Conservation (phyloP, 2,113 vertebrate genomes). For the Himantopus leucocephalus region DNA sequence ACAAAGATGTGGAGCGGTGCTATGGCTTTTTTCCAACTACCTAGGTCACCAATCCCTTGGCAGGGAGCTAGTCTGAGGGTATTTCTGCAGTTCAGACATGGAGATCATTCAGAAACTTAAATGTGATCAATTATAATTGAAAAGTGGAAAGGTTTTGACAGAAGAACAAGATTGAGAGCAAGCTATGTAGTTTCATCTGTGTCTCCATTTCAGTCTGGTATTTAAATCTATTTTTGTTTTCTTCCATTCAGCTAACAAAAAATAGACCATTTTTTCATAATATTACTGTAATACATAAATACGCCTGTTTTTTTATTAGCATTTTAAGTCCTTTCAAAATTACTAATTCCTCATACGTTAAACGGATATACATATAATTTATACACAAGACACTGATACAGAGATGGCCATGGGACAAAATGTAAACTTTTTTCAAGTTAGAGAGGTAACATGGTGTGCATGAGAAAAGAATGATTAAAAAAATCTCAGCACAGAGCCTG, state of each 20-base stretch:
- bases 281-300: not conserved
- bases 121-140: not conserved
- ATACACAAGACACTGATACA: not conserved
- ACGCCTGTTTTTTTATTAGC: not conserved
- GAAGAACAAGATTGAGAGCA: not conserved
- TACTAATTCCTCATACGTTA: not conserved
- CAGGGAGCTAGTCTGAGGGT: not conserved
- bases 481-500: not conserved
- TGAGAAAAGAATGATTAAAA: not conserved
- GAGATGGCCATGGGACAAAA: not conserved
- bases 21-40: not conserved
- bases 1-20: not conserved
- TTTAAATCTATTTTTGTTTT: not conserved
- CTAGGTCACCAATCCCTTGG: not conserved
- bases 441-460: not conserved
- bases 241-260: not conserved
- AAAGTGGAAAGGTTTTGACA: not conserved
- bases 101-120: not conserved
- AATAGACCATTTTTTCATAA: not conserved
- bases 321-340: not conserved
- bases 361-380: not conserved
- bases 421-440: not conserved
- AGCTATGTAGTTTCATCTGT: not conserved
- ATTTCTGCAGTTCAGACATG: not conserved
- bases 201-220: not conserved